Evolutionary conservation across 2,797 vertebrate genomes (phyloP).

Genomic region (Sebastolobus alascanus): DNA sequence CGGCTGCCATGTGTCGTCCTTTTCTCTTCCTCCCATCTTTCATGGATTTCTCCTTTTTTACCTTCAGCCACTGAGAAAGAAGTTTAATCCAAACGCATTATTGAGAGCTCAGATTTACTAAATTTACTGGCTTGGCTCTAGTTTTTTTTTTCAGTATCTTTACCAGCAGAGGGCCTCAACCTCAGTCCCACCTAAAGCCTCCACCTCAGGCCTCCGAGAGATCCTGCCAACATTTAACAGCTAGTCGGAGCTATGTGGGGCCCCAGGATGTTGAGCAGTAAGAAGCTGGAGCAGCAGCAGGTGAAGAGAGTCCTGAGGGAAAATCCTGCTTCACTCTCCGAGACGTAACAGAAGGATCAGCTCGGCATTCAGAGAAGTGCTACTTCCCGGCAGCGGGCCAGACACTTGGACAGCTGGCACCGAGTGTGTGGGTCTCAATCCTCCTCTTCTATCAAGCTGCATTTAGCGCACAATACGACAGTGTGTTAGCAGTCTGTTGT

Average conservation of each 20-base stretch:
- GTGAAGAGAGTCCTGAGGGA: conserved; percentile 75
- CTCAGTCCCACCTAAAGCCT: conserved; percentile 3
- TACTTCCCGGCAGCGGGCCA: conserved; percentile 77
- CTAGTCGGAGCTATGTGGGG: conserved; percentile 50
- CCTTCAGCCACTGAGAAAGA: neutral
- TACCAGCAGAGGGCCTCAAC: conserved; percentile 28
- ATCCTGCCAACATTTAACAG: conserved; percentile 66
- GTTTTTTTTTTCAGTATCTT: conserved; percentile 12
- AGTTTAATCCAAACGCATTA: neutral
- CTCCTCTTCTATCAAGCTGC: conserved; percentile 53
- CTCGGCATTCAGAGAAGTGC: conserved; percentile 73
- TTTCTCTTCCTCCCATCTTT: neutral
- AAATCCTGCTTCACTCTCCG: conserved; percentile 49
- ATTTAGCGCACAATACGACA: conserved; percentile 57
- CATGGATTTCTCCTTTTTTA: neutral
- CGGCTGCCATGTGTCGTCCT: neutral
- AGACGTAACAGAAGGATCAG: conserved; percentile 78
- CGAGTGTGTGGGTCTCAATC: conserved; percentile 42
- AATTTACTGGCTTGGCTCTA: neutral
- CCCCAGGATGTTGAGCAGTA: conserved; percentile 50
- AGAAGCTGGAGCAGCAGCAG: conserved; percentile 66
- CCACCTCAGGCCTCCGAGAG: conserved; percentile 33
- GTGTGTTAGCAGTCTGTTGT: conserved; percentile 64
- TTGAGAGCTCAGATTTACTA: neutral
- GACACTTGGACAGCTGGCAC: conserved; percentile 74